Evolutionary conservation across 2,888 invertebrate species (phyloP), one percentile per base, ranked within the genome.

Genomic region (Nemapogon koenigi): DNA sequence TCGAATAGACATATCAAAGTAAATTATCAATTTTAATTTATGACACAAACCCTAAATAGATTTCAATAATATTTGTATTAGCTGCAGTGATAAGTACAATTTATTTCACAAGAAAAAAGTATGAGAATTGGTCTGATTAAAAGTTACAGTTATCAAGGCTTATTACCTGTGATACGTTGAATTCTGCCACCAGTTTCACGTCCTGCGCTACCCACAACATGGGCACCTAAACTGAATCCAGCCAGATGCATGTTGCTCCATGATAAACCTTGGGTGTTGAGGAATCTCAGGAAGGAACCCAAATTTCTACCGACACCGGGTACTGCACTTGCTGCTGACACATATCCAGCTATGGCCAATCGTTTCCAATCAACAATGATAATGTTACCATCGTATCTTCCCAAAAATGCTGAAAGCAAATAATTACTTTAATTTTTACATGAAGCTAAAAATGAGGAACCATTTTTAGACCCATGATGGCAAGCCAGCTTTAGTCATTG

Each of bases 211-310:
- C 63, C 67, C 18, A 59, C 63, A 2, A 62, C 35, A 39, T 68
- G 67, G 14, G 58, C 64, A 2, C 67, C 67, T 38, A 66, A 49
- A 38, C 64, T 62, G 49, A 62, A 61, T 3, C 67, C 67, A 6
- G 60, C 49, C 4, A 67, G 41, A 39, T 67, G 67, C 41, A 65
- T 52, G 3, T 42, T 43, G n/a, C 42, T 42, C 15, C 45, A 50
- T 0, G 48, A 41, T 3, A 48, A 50, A 1, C 59, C 61, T 2
- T 43, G 44, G 0, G 19, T 28, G 40, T 45, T 48, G 1, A 67
- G 38, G 47, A 50, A 60, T 7, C 43, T 43, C 15, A 66, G 31
- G 43, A 65, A 67, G 18, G 53, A 50, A 25, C 64, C 68, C 8
- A 69, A 42, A 2, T 53, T 55, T 4, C 49, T 48, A 1, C 66